Evolutionary conservation across 2,888 invertebrate genomes (phyloP).

Genomic region (Stenolophus ochropezus): DNA sequence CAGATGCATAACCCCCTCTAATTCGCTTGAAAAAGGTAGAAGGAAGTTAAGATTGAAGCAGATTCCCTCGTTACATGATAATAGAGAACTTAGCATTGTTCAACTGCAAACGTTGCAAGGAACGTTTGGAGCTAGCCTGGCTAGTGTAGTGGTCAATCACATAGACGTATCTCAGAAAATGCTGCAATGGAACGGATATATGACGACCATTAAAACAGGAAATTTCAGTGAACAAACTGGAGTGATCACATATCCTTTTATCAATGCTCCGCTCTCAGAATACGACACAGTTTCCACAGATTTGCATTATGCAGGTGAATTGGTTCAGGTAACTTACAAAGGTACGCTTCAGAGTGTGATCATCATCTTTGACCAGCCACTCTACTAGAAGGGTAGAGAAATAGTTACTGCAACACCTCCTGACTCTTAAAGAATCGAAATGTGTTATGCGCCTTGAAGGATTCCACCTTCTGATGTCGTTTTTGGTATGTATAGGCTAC

Average conservation of each 20-base stretch:
- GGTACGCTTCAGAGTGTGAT: constrained; percentile 49
- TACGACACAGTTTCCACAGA: constrained; percentile 63
- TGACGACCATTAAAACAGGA: constrained; percentile 59
- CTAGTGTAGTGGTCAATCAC: background rate
- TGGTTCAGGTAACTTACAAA: background rate
- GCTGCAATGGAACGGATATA: constrained; percentile 63
- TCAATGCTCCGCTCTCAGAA: constrained; percentile 61
- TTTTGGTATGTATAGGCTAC: constrained; percentile 62
- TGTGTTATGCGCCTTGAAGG: constrained; percentile 62
- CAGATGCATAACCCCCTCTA: background rate
- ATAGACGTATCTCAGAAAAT: background rate
- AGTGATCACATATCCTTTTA: constrained; percentile 60
- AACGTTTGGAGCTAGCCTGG: background rate
- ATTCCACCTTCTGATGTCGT: constrained; percentile 64
- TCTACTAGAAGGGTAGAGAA: constrained; percentile 64
- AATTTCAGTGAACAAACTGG: constrained; percentile 1
- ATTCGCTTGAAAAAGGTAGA: background rate
- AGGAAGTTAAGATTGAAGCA: background rate
- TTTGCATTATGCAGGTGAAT: constrained; percentile 48
- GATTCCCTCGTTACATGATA: background rate
- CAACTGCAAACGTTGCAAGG: background rate
- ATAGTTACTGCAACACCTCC: constrained; percentile 49
- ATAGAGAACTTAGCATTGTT: background rate
- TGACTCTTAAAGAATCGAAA: background rate
- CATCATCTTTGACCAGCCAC: constrained; percentile 65